These are phyloP conservation scores for Trilocha varians DNA, from an alignment of 2,888 invertebrate genomes.

Conservation along the genomic window DNA sequence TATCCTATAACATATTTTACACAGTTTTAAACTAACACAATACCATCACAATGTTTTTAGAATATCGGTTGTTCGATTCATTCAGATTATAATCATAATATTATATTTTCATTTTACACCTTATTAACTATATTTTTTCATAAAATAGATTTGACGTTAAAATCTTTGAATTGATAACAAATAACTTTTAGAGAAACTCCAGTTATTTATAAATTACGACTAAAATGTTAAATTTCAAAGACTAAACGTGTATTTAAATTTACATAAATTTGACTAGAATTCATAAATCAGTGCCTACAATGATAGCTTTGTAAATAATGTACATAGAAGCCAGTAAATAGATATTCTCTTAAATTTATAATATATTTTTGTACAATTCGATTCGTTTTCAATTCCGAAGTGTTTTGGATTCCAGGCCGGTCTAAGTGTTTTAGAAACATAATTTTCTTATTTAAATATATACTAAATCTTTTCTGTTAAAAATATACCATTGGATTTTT, in stretches of 20 bases:
- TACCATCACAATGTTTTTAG: constrained; percentile 72
- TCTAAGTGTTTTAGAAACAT: background rate
- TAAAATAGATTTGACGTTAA: constrained; percentile 69
- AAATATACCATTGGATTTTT: too few relatives aligned
- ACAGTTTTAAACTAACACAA: constrained; percentile 57
- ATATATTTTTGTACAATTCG: constrained; percentile 3
- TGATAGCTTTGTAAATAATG: constrained; percentile 14
- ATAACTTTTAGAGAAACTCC: too few relatives aligned
- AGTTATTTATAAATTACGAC: too few relatives aligned
- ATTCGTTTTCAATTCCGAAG: background rate
- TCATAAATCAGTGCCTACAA: constrained; percentile 47
- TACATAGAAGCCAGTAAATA: background rate
- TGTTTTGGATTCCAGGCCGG: background rate
- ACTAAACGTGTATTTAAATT: constrained; percentile 34
- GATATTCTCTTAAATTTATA: background rate
- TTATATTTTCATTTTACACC: constrained; percentile 18
- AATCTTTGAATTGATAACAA: constrained; percentile 60
- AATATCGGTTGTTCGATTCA: constrained; percentile 70
- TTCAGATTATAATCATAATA: constrained; percentile 40
- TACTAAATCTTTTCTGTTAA: too few relatives aligned
- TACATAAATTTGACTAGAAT: constrained; percentile 65
- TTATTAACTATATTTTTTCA: constrained; percentile 23
- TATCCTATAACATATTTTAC: constrained; percentile 34
- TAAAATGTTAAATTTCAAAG: constrained; percentile 31
- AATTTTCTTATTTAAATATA: background rate